phyloP scores from a whole-genome alignment of 2,113 vertebrate genomes.

The Sinocyclocheilus grahami region DNA sequence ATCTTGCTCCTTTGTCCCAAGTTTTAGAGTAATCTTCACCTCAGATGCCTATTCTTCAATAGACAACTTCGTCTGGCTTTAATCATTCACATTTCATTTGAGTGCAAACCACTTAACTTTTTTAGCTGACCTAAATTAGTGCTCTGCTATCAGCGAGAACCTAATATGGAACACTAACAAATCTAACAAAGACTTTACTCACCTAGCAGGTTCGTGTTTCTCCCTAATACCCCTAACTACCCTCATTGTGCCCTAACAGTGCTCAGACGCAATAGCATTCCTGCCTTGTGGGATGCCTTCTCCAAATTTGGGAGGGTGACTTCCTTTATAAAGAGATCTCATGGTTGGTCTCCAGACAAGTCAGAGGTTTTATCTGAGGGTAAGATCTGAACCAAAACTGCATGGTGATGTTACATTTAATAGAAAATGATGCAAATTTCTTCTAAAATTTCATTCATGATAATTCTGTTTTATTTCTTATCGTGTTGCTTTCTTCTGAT shows the following conservation, averaged over 20 bases:
- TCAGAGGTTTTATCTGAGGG: slow-evolving; percentile 71
- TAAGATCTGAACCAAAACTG: slow-evolving; percentile 58
- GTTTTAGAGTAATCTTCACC: not conserved
- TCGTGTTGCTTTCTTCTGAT: not conserved
- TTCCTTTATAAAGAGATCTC: slow-evolving; percentile 73
- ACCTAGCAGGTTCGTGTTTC: slow-evolving; percentile 69
- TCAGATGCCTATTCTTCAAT: not conserved
- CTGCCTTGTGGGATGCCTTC: slow-evolving; percentile 57
- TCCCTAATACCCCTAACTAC: slow-evolving; percentile 64
- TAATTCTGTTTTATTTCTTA: not conserved
- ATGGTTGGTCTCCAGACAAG: slow-evolving; percentile 62
- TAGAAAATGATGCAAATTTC: not conserved
- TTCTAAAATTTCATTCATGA: not conserved
- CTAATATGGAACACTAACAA: slow-evolving; percentile 68
- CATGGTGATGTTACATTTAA: not conserved
- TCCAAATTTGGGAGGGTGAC: slow-evolving; percentile 73
- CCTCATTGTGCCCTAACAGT: slow-evolving; percentile 51
- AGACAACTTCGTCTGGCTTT: not conserved
- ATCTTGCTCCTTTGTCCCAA: not conserved
- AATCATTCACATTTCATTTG: not conserved
- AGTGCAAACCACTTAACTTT: slow-evolving; percentile 22
- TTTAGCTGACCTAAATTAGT: slow-evolving; percentile 21
- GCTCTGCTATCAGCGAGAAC: slow-evolving; percentile 49
- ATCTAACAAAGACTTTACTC: slow-evolving; percentile 52
- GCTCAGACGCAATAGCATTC: slow-evolving; percentile 72